Base-by-base conservation (phyloP, 2,888 invertebrate species). In the Perizoma flavofasciatum region DNA sequence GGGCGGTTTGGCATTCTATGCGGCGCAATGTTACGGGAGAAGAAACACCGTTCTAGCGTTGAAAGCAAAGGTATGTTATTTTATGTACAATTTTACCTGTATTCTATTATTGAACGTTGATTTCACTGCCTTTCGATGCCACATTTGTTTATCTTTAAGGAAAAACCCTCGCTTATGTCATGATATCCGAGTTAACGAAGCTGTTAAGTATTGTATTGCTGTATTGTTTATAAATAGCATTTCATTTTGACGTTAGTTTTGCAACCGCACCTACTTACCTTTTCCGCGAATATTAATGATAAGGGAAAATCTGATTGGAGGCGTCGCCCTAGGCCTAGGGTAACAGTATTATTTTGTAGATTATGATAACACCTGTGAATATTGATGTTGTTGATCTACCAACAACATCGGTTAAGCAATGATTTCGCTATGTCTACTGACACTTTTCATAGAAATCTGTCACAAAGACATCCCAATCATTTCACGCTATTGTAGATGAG, bases 61-160 rank as follows among this genome's bases (percentile, higher is more conserved):
- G 70, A 92, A 92, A 83, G 83, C 83, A 69, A 92, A 92, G 92
- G 92, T 92, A 81, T 82, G 79, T 74, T 37, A 33, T 53, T 61
- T 52, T 32, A 32, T 4, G 34, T 34, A 46, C 7, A 35, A 43
- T 34, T 44, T 37, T 49, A 41, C 40, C 9, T 5, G 7, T 34
- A 33, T 37, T 34, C 39, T 22, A 11, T 32, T 48, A n/a, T 48
- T 32, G 39, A 0, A n/a, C 34, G 5, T 48, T n/a, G n/a, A n/a
- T 45, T 8, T 49, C 10, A 41, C 40, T 52, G 32, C 39, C 6
- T 9, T 40, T 39, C 5, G 5, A n/a, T 51, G 35, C 55, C 40
- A 8, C 39, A 6, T 9, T n/a, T 22, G 8, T 37, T 7, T 5
- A 46, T 35, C 32, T 7, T 22, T 7, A 40, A 5, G 33, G 37